Base-by-base conservation (phyloP, 1,140 invertebrate genomes). In the Papilio helenus region DNA sequence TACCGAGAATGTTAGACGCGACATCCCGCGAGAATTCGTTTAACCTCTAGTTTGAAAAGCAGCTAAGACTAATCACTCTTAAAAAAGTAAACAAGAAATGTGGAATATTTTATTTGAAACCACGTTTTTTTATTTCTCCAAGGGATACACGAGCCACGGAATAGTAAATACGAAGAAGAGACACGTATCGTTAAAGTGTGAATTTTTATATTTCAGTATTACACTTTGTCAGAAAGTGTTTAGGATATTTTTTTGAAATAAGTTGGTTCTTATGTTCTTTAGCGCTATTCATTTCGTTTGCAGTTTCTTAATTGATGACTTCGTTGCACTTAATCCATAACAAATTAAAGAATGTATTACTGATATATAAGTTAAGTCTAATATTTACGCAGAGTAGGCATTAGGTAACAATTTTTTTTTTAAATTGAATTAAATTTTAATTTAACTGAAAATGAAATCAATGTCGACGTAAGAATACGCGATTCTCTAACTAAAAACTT, bases 1-100 rank as follows among this genome's bases (percentile, higher is more conserved):
- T 77, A 65, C 76, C 26, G 20, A 44, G 72, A 74, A 74, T 74
- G 10, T 74, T 49, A 51, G 72, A 74, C 72, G 42, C 42, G 72
- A 74, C 72, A 44, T 23, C 72, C 10, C 72, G 42, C 26, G 72
- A 44, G 72, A 74, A 14, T 46, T 74, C n/a, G 20, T 34, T 68
- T 29, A 68, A 68, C 61, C 26, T 68, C 14, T 34, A 29, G 61
- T 29, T 68, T 29, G 61, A 29, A 68, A 29, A 68, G 14, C 26
- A 68, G 61, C 61, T 29, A 68, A 29, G 61, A 68, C 61, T 68
- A 68, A 68, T 29, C 61, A 68, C 26, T 34, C 61, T 29, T 29
- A 68, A 68, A 34, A 65, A 68, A 68, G 51, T 68, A 29, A 68
- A 68, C 26, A 68, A 26, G 61, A 68, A 68, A 68, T 68, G 61